phyloP scores from a whole-genome alignment of 2,797 vertebrate species.

The Rhinatrema bivittatum region DNA sequence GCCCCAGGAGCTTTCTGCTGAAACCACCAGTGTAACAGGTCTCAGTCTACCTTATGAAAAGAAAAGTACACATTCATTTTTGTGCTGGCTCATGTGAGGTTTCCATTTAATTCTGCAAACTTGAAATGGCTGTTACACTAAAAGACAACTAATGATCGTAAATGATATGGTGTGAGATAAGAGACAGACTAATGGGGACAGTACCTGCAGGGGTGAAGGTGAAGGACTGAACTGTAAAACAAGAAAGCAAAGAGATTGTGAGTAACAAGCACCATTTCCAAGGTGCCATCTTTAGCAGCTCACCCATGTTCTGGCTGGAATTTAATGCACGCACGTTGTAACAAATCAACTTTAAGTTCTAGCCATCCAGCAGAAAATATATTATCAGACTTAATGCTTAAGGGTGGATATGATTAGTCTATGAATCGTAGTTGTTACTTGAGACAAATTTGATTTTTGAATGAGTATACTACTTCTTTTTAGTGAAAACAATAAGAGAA shows the following conservation, averaged over 20 bases:
- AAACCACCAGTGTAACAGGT: neutral
- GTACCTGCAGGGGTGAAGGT: slow-evolving; percentile 88
- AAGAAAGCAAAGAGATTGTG: slow-evolving; percentile 81
- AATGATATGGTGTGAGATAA: slow-evolving; percentile 28
- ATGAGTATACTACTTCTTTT: slow-evolving; percentile 3
- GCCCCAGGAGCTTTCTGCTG: neutral
- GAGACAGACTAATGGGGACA: slow-evolving; percentile 79
- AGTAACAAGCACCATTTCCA: slow-evolving; percentile 54
- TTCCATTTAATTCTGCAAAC: slow-evolving; percentile 13
- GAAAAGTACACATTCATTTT: neutral
- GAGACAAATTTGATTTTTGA: neutral
- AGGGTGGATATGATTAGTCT: too few species aligned
- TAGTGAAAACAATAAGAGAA: slow-evolving; percentile 17
- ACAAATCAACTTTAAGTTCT: slow-evolving; percentile 28
- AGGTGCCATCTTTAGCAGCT: slow-evolving; percentile 14
- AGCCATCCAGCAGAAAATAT: slow-evolving; percentile 34
- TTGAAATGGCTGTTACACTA: neutral
- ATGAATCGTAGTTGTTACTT: too few species aligned
- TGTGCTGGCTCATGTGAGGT: slow-evolving; percentile 7
- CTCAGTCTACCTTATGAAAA: slow-evolving; percentile 10
- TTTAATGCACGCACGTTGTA: slow-evolving; percentile 12
- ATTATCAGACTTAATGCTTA: slow-evolving; percentile 4
- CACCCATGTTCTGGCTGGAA: neutral
- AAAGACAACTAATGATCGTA: slow-evolving; percentile 16
- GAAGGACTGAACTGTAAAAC: slow-evolving; percentile 88